phyloP scores from a whole-genome alignment of 64 coral and sea anemone genomes.

The Montipora efflorescens region DNA sequence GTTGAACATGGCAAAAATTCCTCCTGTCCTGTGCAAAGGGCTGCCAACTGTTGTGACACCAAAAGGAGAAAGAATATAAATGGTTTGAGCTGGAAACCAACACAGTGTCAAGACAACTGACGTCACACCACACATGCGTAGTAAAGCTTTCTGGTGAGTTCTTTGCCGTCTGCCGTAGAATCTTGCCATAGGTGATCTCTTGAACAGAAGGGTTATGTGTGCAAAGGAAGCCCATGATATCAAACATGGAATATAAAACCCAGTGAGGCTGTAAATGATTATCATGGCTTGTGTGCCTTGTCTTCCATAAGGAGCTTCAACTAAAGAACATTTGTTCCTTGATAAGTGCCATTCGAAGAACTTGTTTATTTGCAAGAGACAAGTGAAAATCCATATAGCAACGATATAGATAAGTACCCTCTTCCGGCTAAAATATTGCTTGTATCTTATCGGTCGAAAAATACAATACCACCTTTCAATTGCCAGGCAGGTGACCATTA shows the following conservation, averaged over 20 bases:
- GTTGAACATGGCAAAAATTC: constrained; percentile 39
- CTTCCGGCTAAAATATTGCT: neutral
- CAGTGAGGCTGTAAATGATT: neutral
- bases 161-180: neutral
- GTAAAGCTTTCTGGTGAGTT: constrained; percentile 22
- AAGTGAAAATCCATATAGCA: neutral
- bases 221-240: constrained; percentile 15
- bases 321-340: neutral
- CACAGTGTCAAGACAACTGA: constrained; percentile 50
- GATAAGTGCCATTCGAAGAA: neutral
- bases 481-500: neutral
- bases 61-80: constrained; percentile 51
- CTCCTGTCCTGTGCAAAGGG: neutral
- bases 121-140: constrained; percentile 72
- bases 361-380: neutral
- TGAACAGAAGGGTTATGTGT: too few relatives aligned
- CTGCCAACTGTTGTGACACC: neutral
- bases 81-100: constrained; percentile 69
- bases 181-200: constrained; percentile 12
- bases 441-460: neutral
- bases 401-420: neutral
- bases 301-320: neutral
- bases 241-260: constrained; percentile 61
- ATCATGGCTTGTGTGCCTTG: neutral
- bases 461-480: neutral